Evolutionary conservation across 2,113 vertebrate genomes (phyloP).

Genomic region (Neomonachus schauinslandi): DNA sequence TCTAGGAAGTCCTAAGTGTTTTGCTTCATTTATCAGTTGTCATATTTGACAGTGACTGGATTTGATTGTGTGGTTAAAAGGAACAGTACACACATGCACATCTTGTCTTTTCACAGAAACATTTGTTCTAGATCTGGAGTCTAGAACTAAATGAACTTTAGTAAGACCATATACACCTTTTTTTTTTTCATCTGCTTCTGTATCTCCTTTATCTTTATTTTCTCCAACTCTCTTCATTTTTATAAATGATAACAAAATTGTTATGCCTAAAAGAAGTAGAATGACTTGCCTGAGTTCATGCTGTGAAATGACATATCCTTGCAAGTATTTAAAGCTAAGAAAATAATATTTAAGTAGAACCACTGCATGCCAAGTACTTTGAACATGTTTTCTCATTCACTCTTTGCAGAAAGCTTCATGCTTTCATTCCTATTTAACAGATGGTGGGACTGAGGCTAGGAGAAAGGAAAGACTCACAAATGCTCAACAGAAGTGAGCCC

Average conservation of each 20-base stretch:
- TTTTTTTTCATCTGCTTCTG: not conserved
- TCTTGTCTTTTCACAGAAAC: not conserved
- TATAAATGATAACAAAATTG: not conserved
- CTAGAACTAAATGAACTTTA: not conserved
- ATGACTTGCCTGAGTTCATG: not conserved
- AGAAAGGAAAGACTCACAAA: not conserved
- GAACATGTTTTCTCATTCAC: not conserved
- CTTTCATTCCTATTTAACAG: slow-evolving; percentile 43
- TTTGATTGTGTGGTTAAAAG: not conserved
- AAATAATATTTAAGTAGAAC: slow-evolving; percentile 25
- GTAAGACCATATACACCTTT: not conserved
- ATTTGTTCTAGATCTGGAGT: not conserved
- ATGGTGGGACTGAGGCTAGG: slow-evolving; percentile 32
- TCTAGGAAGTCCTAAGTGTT: not conserved
- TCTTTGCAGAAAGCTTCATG: not conserved
- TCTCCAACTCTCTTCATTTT: not conserved
- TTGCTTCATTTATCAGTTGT: not conserved
- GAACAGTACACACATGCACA: not conserved
- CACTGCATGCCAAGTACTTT: not conserved
- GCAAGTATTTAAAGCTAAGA: slow-evolving; percentile 46
- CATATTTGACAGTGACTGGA: not conserved
- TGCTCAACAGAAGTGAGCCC: not conserved
- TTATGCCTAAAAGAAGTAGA: not conserved
- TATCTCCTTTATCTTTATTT: not conserved
- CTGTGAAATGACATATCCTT: slow-evolving; percentile 6